phyloP scores from a whole-genome alignment of 2,797 vertebrate genomes.

The Chloroceryle inda region DNA sequence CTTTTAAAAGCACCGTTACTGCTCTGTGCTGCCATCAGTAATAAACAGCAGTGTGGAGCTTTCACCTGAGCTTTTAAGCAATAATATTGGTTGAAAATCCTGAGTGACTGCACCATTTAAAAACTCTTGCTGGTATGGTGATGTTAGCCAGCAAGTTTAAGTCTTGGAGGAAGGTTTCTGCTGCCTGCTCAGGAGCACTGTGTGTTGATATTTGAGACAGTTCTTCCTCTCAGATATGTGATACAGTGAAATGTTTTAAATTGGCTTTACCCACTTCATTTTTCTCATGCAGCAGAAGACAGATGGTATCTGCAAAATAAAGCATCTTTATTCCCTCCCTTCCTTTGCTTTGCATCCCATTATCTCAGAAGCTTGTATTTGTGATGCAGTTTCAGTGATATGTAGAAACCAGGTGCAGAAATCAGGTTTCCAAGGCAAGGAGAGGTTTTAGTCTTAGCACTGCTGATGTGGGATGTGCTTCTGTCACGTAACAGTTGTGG shows the following conservation, averaged over 20 bases:
- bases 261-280: neutral
- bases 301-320: constrained; percentile 47
- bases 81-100: neutral
- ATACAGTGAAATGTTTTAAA: neutral
- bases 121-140: neutral
- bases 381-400: neutral
- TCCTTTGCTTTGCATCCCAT: neutral
- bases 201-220: neutral
- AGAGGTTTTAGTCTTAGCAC: neutral
- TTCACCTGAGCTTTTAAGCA: neutral
- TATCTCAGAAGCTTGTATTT: neutral
- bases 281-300: constrained; percentile 27
- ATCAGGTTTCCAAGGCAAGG: neutral
- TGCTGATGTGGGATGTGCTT: neutral
- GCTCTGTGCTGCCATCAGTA: neutral
- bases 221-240: constrained; percentile 1
- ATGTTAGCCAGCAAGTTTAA: neutral
- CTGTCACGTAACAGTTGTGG: neutral
- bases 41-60: neutral
- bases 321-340: neutral
- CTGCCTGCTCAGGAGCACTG: neutral
- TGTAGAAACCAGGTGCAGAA: neutral
- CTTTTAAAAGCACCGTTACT: neutral
- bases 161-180: neutral
- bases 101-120: neutral